Conservation (phyloP, 2,113 vertebrate species). For the Smithornis capensis region DNA sequence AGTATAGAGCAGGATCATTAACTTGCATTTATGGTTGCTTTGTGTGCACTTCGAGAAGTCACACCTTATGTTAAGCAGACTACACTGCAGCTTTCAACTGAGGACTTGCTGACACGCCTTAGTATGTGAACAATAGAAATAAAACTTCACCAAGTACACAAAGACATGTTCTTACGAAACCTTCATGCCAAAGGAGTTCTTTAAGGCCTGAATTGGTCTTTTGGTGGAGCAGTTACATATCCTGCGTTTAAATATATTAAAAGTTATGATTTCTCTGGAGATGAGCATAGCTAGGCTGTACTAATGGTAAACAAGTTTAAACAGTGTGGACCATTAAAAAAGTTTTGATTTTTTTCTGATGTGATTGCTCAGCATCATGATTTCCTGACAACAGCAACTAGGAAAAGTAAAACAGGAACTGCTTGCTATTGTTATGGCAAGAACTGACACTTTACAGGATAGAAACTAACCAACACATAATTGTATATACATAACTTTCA, state of each 20-base stretch:
- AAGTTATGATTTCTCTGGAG: background rate
- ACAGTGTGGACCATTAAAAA: background rate
- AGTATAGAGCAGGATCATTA: background rate
- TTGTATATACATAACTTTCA: background rate
- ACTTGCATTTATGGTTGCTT: background rate
- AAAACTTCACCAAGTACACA: background rate
- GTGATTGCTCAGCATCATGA: background rate
- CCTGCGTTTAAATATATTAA: background rate
- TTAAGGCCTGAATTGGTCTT: background rate
- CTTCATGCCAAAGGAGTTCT: background rate
- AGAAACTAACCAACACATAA: background rate
- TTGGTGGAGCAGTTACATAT: background rate
- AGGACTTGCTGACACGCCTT: background rate
- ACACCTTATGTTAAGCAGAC: background rate
- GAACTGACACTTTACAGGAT: background rate
- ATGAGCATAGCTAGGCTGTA: background rate
- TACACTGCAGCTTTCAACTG: background rate
- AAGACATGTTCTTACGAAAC: background rate
- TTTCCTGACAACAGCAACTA: background rate
- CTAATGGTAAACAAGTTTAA: background rate
- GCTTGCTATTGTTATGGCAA: background rate
- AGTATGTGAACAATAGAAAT: background rate
- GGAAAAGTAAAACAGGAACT: background rate
- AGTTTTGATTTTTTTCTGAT: background rate
- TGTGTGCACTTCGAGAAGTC: background rate